Evolutionary conservation across 2,888 invertebrate species (phyloP), one percentile per base, ranked within the genome.

Genomic region (Lumbricus terrestris): DNA sequence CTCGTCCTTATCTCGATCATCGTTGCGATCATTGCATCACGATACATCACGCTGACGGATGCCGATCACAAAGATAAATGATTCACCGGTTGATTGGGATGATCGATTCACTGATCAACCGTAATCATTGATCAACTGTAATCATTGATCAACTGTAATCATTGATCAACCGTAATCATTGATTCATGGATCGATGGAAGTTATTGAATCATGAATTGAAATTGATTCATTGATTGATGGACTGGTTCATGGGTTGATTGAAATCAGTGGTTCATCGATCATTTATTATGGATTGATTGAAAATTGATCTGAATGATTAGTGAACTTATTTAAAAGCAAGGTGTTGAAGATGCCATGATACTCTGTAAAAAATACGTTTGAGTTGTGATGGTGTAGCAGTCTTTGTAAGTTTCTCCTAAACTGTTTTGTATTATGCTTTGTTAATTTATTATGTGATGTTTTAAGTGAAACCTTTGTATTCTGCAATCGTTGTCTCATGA

Each of bases 11-110:
- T 91, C 1, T 90, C 93, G 6, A 93, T 94, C 37, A 69, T 93
- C 23, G 90, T 82, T 8, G 93, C 93, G 0, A 97, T 98, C 95
- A 96, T 98, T 93, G 95, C 98, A 92, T 98, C 98, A 0, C 91
- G 93, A 29, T 93, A 92, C 88, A 88, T 94, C 23, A 93, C 92
- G 34, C 89, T 95, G 3, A 94, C 94, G 90, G 94, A 95, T 92
- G 93, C 89, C 34, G 90, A 88, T 35, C 90, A 90, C 47, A 38
- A 69, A 29, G 90, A 90, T 15, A 33, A 85, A 29, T 85, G 35
- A 85, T 85, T n/a, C 29, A 11, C n/a, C 69, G 69, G n/a, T n/a
- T 11, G 69, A 69, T 69, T 13, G n/a, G n/a, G n/a, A 69, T n/a
- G n/a, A n/a, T n/a, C n/a, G n/a, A n/a, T n/a, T n/a, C n/a, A n/a